Conservation (phyloP, 2,113 vertebrate species). For the Cromileptes altivelis region DNA sequence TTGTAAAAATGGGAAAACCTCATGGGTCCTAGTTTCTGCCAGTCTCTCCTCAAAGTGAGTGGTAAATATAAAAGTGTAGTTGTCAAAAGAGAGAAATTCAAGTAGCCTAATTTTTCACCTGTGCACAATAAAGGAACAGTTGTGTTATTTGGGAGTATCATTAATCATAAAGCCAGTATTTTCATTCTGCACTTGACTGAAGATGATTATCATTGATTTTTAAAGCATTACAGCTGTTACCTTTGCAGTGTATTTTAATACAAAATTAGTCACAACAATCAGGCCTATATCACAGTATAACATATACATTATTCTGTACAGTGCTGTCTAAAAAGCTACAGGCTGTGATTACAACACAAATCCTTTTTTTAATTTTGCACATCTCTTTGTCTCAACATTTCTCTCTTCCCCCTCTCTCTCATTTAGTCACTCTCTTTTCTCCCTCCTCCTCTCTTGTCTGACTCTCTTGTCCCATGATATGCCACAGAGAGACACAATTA, state of each 20-base stretch:
- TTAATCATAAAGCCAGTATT: neutral
- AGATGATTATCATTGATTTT: conserved; percentile 4
- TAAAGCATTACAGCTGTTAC: neutral
- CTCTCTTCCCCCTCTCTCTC: conserved; percentile 31
- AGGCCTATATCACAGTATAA: neutral
- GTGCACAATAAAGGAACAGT: neutral
- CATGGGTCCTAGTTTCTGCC: neutral
- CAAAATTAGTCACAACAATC: neutral
- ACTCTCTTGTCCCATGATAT: conserved; percentile 82
- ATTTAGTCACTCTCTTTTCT: conserved; percentile 49
- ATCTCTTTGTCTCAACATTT: conserved; percentile 41
- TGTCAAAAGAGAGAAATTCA: neutral
- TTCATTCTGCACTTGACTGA: neutral
- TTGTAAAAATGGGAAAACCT: neutral
- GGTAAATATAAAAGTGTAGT: neutral
- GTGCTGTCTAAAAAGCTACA: neutral
- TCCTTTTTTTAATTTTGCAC: conserved; percentile 16
- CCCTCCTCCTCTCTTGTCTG: conserved; percentile 63
- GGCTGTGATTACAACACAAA: conserved; percentile 5
- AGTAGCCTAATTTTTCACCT: neutral
- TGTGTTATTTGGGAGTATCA: neutral
- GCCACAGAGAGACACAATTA: conserved; percentile 87
- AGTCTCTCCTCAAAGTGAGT: neutral
- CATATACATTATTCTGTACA: neutral
- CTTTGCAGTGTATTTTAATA: neutral